Conservation (phyloP, 1,140 invertebrate genomes). For the Drosophila setifemur region DNA sequence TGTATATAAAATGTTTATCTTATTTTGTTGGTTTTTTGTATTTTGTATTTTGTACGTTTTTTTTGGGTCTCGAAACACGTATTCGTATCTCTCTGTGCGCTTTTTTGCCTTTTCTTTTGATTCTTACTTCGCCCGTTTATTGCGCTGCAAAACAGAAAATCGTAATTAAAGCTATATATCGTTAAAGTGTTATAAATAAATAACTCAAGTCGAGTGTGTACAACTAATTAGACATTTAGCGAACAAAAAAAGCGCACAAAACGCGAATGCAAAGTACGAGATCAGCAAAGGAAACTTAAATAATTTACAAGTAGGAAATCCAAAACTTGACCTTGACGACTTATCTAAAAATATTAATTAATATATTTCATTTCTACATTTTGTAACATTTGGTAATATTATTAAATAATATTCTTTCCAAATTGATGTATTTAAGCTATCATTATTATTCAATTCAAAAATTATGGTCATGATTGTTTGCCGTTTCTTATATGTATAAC, state of each 20-base stretch:
- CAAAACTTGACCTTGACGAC: constrained; percentile 4
- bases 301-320: constrained; percentile 12
- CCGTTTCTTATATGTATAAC: no score
- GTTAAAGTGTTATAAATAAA: constrained; percentile 25
- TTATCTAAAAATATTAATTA: no score
- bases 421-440: no score
- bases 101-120: constrained; percentile 23
- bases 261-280: constrained; percentile 3
- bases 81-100: constrained; percentile 37
- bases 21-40: constrained; percentile 16
- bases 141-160: constrained; percentile 52
- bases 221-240: constrained; percentile 22
- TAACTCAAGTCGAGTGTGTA: background rate
- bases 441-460: no score
- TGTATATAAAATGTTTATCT: constrained; percentile 49
- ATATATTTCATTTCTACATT: no score
- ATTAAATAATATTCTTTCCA: no score
- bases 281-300: background rate
- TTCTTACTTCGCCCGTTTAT: constrained; percentile 28
- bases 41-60: constrained; percentile 1
- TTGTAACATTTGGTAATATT: no score
- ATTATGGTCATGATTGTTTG: no score
- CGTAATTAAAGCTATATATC: constrained; percentile 41
- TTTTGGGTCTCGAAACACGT: constrained; percentile 47
- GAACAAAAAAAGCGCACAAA: background rate